Conservation (phyloP, 2,113 vertebrate genomes). For the Clarias gariepinus region DNA sequence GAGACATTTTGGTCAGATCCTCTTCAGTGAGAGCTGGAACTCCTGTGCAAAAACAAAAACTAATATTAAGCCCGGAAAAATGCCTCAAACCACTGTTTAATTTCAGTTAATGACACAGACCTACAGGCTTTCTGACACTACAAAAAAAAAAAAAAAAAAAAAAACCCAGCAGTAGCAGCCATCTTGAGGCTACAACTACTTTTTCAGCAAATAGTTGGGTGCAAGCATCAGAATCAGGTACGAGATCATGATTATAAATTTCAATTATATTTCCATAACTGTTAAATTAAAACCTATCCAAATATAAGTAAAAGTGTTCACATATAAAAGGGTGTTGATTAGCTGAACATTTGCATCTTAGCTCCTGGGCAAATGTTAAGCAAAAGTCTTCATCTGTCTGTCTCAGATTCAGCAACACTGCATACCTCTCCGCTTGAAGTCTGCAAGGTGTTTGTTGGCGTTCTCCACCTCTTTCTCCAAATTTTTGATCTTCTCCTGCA, state of each 20-base stretch:
- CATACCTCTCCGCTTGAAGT: conserved; percentile 85
- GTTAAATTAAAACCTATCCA: background rate
- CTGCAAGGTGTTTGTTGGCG: conserved; percentile 79
- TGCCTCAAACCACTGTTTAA: background rate
- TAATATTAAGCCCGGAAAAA: background rate
- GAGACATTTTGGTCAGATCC: conserved; percentile 92
- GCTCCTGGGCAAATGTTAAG: background rate
- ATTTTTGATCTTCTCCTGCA: conserved; percentile 83
- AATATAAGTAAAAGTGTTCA: background rate
- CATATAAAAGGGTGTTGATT: background rate
- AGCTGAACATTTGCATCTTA: background rate
- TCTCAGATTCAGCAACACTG: background rate
- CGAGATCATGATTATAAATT: background rate
- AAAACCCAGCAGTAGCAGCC: background rate
- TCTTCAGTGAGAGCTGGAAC: conserved; percentile 85
- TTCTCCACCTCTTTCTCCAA: conserved; percentile 93
- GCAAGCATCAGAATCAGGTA: background rate
- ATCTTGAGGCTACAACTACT: background rate
- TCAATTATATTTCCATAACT: background rate
- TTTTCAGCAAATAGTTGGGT: background rate
- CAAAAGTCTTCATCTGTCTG: background rate
- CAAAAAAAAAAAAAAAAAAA: background rate
- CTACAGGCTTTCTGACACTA: background rate
- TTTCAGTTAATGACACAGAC: background rate
- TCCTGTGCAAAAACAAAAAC: conserved; percentile 53